phyloP scores from a whole-genome alignment of 2,888 invertebrate species.

The Drosophila paucipuncta region DNA sequence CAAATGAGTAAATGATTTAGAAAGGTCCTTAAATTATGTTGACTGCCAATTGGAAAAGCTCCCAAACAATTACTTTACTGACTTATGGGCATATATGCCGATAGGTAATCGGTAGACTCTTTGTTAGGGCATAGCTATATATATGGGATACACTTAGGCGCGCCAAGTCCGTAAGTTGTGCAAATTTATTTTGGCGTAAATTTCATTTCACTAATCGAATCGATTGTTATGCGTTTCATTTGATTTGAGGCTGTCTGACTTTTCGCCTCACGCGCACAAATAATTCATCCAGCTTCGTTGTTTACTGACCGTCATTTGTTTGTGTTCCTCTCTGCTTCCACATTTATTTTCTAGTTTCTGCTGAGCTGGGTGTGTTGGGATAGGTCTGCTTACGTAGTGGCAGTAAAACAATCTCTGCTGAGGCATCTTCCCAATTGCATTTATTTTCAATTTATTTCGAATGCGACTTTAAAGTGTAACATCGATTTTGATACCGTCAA shows the following conservation, averaged over 20 bases:
- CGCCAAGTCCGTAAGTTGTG: slow-evolving; percentile 71
- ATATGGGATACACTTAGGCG: slow-evolving; percentile 63
- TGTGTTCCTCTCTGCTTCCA: background rate
- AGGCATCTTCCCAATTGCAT: slow-evolving; percentile 20
- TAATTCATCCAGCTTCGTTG: slow-evolving; percentile 35
- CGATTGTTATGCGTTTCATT: slow-evolving; percentile 79
- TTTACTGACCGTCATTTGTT: slow-evolving; percentile 55
- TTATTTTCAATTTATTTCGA: slow-evolving; percentile 14
- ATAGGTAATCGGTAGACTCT: background rate
- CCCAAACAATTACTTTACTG: background rate
- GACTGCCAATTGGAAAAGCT: background rate
- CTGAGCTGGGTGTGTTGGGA: slow-evolving; percentile 14
- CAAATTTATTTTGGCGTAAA: slow-evolving; percentile 80
- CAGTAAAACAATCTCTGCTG: slow-evolving; percentile 11
- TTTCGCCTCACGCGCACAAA: slow-evolving; percentile 49
- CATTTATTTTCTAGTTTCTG: background rate
- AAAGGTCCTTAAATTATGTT: too few relatives aligned
- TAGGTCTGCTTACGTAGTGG: slow-evolving; percentile 27
- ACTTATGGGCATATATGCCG: background rate
- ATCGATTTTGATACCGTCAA: background rate
- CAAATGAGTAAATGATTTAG: background rate
- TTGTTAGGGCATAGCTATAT: slow-evolving; percentile 22
- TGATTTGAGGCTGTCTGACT: slow-evolving; percentile 67
- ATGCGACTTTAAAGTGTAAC: background rate
- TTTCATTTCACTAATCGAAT: slow-evolving; percentile 80